A percentile compares a stretch with the other conserved stretches of the same genome.
These are phyloP conservation scores for Nomada ruficornis DNA, from an alignment of 2,888 invertebrate species.

Conservation along the genomic window DNA sequence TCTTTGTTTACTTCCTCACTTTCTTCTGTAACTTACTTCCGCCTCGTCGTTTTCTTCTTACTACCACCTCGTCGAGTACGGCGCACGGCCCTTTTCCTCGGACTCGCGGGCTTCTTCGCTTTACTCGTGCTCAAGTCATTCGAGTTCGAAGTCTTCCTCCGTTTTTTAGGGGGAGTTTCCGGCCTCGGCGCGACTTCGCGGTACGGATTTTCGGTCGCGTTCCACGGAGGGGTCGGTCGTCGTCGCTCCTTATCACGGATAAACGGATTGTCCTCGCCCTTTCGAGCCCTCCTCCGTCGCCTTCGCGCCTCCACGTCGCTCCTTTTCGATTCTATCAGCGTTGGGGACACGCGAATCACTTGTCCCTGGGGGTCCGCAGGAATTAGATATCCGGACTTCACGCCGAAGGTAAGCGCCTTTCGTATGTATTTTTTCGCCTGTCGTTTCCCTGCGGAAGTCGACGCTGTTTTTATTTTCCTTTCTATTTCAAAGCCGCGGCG, in stretches of 20 bases:
- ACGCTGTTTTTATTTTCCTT: no score
- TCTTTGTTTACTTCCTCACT: no score
- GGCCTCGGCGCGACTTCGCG: slow-evolving; percentile 11
- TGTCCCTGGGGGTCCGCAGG: slow-evolving; percentile 72
- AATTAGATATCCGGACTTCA: slow-evolving; percentile 77
- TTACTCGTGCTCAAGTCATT: background rate
- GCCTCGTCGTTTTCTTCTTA: background rate
- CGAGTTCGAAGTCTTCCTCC: background rate
- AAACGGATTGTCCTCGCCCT: slow-evolving; percentile 25
- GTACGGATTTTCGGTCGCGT: slow-evolving; percentile 6
- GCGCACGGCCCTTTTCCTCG: background rate
- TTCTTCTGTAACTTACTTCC: background rate
- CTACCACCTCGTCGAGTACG: background rate
- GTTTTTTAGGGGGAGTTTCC: slow-evolving; percentile 20
- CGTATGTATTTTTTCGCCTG: slow-evolving; percentile 74
- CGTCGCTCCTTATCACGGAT: slow-evolving; percentile 39
- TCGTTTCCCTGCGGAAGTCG: slow-evolving; percentile 69
- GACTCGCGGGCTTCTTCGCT: background rate
- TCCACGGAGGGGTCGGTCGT: slow-evolving; percentile 19
- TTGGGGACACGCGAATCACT: slow-evolving; percentile 70
- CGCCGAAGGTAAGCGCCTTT: slow-evolving; percentile 74
- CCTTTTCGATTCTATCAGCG: slow-evolving; percentile 37
- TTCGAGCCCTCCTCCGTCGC: slow-evolving; percentile 51
- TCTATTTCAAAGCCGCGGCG: no score
- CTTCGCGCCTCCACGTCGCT: slow-evolving; percentile 43